Percentiles rank a stretch among this genome's conserved stretches.
These are phyloP conservation scores for Rhabdomys dilectus DNA, from an alignment of 2,113 vertebrate species.

Conservation along the genomic window DNA sequence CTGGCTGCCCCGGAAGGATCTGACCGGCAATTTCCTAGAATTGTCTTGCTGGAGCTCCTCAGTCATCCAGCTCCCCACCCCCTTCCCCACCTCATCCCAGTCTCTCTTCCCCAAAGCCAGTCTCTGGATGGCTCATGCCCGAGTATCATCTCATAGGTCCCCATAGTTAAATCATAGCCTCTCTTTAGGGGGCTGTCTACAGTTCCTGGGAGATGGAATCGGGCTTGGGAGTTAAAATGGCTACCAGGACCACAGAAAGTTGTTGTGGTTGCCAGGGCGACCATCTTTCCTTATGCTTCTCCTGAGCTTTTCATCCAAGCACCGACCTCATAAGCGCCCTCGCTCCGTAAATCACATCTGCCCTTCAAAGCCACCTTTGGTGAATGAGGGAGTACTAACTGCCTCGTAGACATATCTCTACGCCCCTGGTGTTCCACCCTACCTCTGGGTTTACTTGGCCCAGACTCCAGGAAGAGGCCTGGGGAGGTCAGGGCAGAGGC, in stretches of 20 bases:
- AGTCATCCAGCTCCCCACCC: slow-evolving; percentile 42
- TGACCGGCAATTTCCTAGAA: slow-evolving; percentile 80
- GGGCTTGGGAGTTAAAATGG: not conserved
- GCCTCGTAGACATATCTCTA: not conserved
- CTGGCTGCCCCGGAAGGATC: slow-evolving; percentile 84
- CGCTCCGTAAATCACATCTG: slow-evolving; percentile 26
- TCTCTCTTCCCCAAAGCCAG: not conserved
- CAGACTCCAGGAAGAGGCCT: slow-evolving; percentile 61
- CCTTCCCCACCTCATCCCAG: slow-evolving; percentile 5
- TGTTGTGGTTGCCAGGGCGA: slow-evolving; percentile 29
- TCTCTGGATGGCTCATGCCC: not conserved
- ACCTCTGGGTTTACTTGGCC: slow-evolving; percentile 5
- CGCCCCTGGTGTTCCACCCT: not conserved
- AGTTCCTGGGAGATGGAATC: not conserved
- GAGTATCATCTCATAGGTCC: not conserved
- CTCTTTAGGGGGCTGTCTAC: not conserved
- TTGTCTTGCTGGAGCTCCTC: slow-evolving; percentile 75
- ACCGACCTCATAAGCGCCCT: not conserved
- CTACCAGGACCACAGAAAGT: slow-evolving; percentile 29
- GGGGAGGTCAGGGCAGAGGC: slow-evolving; percentile 59
- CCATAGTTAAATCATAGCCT: not conserved
- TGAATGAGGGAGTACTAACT: not conserved
- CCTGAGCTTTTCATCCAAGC: not conserved
- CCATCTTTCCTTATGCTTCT: not conserved
- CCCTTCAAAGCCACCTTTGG: not conserved